Evolutionary conservation across 2,888 invertebrate species (phyloP).

Genomic region (Drepanosiphum platanoidis): DNA sequence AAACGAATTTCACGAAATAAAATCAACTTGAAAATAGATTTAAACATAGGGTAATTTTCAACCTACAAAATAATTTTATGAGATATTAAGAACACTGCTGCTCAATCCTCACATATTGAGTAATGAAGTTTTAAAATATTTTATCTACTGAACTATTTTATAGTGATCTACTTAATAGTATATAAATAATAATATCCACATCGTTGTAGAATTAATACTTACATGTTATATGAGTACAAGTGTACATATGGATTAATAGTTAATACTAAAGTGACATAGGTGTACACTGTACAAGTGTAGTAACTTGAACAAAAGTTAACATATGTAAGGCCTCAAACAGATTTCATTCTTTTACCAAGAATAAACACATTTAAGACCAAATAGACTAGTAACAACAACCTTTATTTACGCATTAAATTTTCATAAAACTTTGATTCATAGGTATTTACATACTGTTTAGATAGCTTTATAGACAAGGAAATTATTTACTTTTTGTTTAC

Average conservation of each 20-base stretch:
- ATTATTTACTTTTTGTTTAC: background rate
- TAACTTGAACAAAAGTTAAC: conserved; percentile 29
- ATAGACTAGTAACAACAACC: background rate
- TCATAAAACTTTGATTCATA: background rate
- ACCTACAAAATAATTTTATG: too few species aligned
- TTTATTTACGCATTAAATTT: conserved; percentile 10
- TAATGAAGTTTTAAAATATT: background rate
- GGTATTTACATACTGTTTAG: background rate
- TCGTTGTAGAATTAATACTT: background rate
- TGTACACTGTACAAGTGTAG: conserved; percentile 39
- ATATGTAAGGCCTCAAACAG: background rate
- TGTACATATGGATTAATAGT: background rate
- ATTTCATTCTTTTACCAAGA: background rate
- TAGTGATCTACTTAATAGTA: background rate
- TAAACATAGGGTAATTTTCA: too few species aligned
- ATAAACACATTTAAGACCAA: background rate
- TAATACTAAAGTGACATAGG: conserved; percentile 31
- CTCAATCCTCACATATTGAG: too few species aligned
- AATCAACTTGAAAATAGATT: too few species aligned
- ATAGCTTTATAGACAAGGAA: background rate
- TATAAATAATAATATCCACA: conserved; percentile 6
- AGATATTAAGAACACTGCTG: background rate
- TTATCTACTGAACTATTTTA: background rate
- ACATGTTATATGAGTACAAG: conserved; percentile 30
- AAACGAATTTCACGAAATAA: too few species aligned